Percentiles rank a stretch among this genome's conserved stretches.
These are phyloP conservation scores for Andrena hattorfiana DNA, from an alignment of 2,888 invertebrate genomes.

Conservation along the genomic window DNA sequence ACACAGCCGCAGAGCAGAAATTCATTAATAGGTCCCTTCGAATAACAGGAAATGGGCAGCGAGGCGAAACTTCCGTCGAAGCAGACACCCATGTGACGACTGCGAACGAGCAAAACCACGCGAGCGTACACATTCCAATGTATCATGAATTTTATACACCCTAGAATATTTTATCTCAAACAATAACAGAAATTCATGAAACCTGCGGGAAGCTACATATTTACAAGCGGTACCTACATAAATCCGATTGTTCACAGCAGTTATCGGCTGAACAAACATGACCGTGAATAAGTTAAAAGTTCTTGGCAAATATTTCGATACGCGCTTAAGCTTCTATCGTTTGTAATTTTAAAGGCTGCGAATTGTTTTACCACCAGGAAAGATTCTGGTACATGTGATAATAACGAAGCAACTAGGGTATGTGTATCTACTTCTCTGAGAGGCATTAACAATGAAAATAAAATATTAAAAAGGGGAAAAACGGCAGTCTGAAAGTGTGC, in stretches of 20 bases:
- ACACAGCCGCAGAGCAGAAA: slow-evolving; percentile 36
- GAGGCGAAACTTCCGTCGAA: slow-evolving; percentile 75
- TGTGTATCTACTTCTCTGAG: background rate
- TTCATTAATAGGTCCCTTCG: slow-evolving; percentile 58
- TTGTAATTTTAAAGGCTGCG: no score
- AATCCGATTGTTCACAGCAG: no score
- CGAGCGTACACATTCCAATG: background rate
- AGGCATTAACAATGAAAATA: slow-evolving; percentile 4
- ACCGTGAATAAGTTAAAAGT: no score
- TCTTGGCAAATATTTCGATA: no score
- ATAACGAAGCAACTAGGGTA: background rate
- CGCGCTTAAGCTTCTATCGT: no score
- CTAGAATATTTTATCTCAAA: background rate
- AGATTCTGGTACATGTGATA: no score
- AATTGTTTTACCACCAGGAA: no score
- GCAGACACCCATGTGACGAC: slow-evolving; percentile 66
- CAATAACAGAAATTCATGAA: no score
- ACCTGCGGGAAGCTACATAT: no score
- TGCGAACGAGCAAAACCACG: slow-evolving; percentile 45
- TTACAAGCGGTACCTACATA: no score
- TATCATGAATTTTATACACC: background rate
- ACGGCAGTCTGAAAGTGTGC: slow-evolving; percentile 50
- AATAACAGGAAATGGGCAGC: slow-evolving; percentile 72
- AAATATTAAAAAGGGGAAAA: slow-evolving; percentile 22
- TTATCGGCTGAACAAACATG: no score